A percentile compares a stretch with the other conserved stretches of the same genome.
Conservation (phyloP, 2,113 vertebrate genomes). For the Oxyura jamaicensis region DNA sequence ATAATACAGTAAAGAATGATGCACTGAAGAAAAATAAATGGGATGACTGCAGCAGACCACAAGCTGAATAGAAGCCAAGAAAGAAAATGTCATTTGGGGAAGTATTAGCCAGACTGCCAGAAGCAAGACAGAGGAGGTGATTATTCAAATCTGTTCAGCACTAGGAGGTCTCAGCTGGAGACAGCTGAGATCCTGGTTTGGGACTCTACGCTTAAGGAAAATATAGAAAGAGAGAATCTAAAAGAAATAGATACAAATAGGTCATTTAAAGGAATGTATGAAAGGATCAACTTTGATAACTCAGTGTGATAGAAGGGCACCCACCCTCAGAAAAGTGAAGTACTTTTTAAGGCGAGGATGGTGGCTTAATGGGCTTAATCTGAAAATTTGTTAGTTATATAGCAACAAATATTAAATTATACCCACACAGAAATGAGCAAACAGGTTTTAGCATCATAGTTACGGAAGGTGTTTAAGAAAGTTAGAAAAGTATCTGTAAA, state of each 20-base stretch:
- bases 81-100: slow-evolving; percentile 20
- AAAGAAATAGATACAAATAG: not conserved
- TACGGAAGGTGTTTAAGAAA: not conserved
- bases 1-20: slow-evolving; percentile 20
- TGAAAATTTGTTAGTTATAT: not conserved
- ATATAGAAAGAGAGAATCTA: not conserved
- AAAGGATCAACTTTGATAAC: not conserved
- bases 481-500: not conserved
- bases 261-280: not conserved
- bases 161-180: not conserved
- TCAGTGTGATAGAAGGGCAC: not conserved
- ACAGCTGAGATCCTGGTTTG: not conserved
- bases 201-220: not conserved
- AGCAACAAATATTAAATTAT: not conserved
- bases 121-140: not conserved
- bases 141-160: slow-evolving; percentile 8
- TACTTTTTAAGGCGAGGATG: not conserved
- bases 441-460: not conserved
- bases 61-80: slow-evolving; percentile 2
- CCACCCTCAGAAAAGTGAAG: not conserved
- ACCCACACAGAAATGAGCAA: not conserved
- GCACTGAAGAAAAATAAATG: not conserved
- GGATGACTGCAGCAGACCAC: not conserved
- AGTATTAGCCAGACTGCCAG: not conserved
- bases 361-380: not conserved